Conservation (phyloP, 2,888 invertebrate genomes). For the Leptopilina syphax region DNA sequence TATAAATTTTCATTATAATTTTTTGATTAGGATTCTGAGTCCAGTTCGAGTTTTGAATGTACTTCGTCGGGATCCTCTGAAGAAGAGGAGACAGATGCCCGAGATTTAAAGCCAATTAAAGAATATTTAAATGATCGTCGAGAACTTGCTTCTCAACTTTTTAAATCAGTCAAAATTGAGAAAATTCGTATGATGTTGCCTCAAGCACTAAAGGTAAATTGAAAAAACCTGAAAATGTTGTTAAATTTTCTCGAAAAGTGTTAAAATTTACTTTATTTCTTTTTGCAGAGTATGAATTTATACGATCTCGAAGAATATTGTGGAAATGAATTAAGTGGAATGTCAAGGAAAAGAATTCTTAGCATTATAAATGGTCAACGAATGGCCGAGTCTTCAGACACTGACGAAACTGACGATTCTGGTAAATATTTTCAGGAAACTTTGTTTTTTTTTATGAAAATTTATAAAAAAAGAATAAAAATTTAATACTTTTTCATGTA, state of each 20-base stretch:
- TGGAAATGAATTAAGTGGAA: conserved; percentile 72
- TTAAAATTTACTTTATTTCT: conserved; percentile 10
- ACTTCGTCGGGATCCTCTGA: conserved; percentile 72
- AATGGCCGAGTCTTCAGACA: conserved; percentile 73
- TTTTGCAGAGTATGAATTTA: conserved; percentile 68
- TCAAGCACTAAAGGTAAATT: conserved; percentile 69
- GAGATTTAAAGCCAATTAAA: conserved; percentile 72
- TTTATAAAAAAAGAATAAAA: background rate
- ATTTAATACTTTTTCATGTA: too few species aligned
- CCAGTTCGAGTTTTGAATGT: conserved; percentile 73
- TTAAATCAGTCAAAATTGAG: conserved; percentile 73
- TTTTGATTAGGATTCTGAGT: conserved; percentile 47
- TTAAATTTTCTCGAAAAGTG: background rate
- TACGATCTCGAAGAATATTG: conserved; percentile 72
- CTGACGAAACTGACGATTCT: conserved; percentile 71
- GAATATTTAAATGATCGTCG: conserved; percentile 70
- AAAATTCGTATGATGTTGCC: conserved; percentile 75
- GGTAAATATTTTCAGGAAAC: conserved; percentile 58
- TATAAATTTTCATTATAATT: background rate
- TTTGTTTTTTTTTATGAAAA: background rate
- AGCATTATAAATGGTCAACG: conserved; percentile 70
- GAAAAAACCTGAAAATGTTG: background rate
- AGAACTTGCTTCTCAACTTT: conserved; percentile 71
- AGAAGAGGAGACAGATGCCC: conserved; percentile 69
- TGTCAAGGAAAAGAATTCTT: conserved; percentile 72